A percentile compares a stretch with the other conserved stretches of the same genome.
Conservation (phyloP, 2,113 vertebrate genomes). For the Grammomys surdaster region DNA sequence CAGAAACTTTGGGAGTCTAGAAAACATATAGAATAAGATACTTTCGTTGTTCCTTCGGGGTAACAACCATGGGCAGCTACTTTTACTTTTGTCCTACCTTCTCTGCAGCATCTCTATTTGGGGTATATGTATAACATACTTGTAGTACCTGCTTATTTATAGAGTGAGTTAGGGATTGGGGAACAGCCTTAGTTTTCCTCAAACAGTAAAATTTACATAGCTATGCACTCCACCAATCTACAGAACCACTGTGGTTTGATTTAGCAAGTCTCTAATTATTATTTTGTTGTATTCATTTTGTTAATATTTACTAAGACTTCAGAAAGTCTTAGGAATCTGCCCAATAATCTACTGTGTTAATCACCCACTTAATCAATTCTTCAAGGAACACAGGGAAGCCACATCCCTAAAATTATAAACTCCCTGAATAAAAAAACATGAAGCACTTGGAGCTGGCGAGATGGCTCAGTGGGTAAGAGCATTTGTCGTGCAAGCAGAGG, state of each 20-base stretch:
- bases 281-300: conserved; percentile 30
- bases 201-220: conserved; percentile 12
- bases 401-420: background rate
- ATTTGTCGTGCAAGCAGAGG: background rate
- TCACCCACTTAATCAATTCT: background rate
- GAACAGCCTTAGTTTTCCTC: conserved; percentile 3
- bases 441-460: background rate
- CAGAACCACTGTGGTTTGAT: background rate
- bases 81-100: background rate
- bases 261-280: background rate
- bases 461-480: background rate
- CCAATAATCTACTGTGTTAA: background rate
- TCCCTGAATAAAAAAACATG: background rate
- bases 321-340: background rate
- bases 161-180: background rate
- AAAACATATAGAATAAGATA: conserved; percentile 57
- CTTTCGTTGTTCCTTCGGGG: background rate
- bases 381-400: background rate
- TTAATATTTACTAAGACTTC: background rate
- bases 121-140: background rate
- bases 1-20: conserved; percentile 36
- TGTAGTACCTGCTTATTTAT: conserved; percentile 25
- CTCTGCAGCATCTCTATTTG: background rate
- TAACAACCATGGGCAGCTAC: background rate
- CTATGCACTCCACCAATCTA: background rate